Evolutionary conservation across 2,888 invertebrate genomes (phyloP), one percentile per base, ranked within the genome.

Genomic region (Pterostichus madidus): DNA sequence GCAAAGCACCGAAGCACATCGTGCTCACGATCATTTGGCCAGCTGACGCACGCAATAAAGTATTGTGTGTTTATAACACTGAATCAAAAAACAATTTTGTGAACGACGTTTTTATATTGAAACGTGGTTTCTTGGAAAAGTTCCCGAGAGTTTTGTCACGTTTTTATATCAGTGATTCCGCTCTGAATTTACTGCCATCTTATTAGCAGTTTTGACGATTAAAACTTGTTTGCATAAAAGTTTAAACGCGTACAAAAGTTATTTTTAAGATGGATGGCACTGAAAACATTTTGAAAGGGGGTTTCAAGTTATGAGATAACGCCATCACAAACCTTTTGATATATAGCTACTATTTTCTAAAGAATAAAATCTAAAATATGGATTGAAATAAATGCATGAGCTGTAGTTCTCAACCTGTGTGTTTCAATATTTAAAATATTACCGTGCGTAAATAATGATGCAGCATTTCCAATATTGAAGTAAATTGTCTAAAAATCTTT

Each of bases 21-120:
- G 39, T 71, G 68, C 17, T 71, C 15, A 17, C 68, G 17, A 71
- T 71, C 68, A 75, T 49, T 75, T 75, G 49, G 31, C 75, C 75
- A 75, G 49, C 49, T 75, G 75, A 75, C 75, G 75, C 75, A 31
- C 7, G 32, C 75, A 75, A 75, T 75, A 75, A 75, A 75, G 52
- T 75, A 75, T 75, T 75, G 52, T 75, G 56, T 59, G 78, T 78
- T 80, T 68, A 80, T 68, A 68, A 80, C 68, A 80, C 80, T 80
- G 68, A 71, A 80, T 80, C 80, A 80, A 68, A 68, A 80, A 80
- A 80, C 68, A 80, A 80, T 80, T 71, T 52, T 52, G 46, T 52
- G 13, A 80, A 77, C 59, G 80, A 79, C 53, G 11, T 52, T 76
- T 73, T 44, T 73, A 73, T 73, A 73, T 73, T 73, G 15, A 53